Percentiles rank a stretch among this genome's conserved stretches.
These are phyloP conservation scores for Vollenhovia emeryi DNA, from an alignment of 1,140 invertebrate species.

Conservation along the genomic window DNA sequence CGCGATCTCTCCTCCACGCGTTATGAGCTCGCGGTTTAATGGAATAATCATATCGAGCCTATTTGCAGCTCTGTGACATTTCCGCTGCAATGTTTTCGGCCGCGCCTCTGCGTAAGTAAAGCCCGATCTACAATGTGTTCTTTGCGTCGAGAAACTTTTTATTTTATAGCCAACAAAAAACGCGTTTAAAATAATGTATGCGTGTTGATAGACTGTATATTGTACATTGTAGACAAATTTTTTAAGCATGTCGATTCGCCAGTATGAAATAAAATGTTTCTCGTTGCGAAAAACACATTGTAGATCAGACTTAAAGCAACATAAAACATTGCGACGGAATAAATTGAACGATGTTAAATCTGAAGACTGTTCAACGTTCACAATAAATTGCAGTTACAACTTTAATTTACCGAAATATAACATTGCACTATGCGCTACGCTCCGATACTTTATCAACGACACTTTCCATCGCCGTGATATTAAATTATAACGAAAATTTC, in stretches of 20 bases:
- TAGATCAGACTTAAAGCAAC: no score
- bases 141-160: no score
- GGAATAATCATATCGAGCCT: not conserved
- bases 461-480: not conserved
- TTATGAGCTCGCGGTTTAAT: not conserved
- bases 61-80: constrained; percentile 16
- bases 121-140: no score
- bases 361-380: constrained; percentile 18
- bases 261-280: no score
- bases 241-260: no score
- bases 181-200: no score
- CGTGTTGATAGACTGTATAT: no score
- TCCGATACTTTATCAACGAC: not conserved
- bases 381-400: not conserved
- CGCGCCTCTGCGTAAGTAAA: not conserved
- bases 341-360: constrained; percentile 4
- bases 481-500: constrained; percentile 13
- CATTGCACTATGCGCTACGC: not conserved
- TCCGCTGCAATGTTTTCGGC: not conserved
- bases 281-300: no score
- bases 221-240: no score
- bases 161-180: no score
- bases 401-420: constrained; percentile 3
- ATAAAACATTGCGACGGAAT: not conserved
- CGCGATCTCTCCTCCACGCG: not conserved